phyloP scores from a whole-genome alignment of 2,888 invertebrate species.

The Caenorhabditis panamensis region DNA sequence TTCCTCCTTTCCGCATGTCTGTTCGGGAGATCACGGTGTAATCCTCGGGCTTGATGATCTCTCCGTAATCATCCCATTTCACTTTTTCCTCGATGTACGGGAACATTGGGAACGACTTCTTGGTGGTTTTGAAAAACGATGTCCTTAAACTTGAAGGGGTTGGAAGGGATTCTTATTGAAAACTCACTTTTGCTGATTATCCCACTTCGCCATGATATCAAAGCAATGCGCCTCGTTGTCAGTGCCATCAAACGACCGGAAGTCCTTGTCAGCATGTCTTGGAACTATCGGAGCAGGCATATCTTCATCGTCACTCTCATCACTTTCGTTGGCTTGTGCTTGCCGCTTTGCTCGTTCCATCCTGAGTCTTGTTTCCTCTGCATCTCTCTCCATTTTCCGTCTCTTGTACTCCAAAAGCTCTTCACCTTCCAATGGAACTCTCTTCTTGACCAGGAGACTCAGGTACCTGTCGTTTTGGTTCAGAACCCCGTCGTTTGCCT shows the following conservation, averaged over 20 bases:
- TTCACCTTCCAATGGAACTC: constrained; percentile 84
- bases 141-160: constrained; percentile 65
- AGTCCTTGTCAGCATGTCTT: constrained; percentile 54
- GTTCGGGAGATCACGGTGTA: constrained; percentile 84
- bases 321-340: constrained; percentile 71
- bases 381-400: constrained; percentile 82
- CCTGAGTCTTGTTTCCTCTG: constrained; percentile 79
- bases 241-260: constrained; percentile 44
- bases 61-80: constrained; percentile 94
- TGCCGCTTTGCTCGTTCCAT: constrained; percentile 49
- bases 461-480: constrained; percentile 35
- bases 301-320: constrained; percentile 80
- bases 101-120: constrained; percentile 96
- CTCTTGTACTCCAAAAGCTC: constrained; percentile 84
- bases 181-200: constrained; percentile 67
- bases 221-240: constrained; percentile 57
- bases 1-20: constrained; percentile 44
- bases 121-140: constrained; percentile 90
- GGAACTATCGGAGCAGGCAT: constrained; percentile 81
- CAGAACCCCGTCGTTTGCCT: constrained; percentile 50
- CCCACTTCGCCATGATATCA: constrained; percentile 69
- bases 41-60: constrained; percentile 93
- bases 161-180: not conserved
- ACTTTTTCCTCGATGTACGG: constrained; percentile 90
- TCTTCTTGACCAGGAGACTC: constrained; percentile 77